phyloP scores from a whole-genome alignment of 2,797 vertebrate genomes.

The Cuniculus paca region DNA sequence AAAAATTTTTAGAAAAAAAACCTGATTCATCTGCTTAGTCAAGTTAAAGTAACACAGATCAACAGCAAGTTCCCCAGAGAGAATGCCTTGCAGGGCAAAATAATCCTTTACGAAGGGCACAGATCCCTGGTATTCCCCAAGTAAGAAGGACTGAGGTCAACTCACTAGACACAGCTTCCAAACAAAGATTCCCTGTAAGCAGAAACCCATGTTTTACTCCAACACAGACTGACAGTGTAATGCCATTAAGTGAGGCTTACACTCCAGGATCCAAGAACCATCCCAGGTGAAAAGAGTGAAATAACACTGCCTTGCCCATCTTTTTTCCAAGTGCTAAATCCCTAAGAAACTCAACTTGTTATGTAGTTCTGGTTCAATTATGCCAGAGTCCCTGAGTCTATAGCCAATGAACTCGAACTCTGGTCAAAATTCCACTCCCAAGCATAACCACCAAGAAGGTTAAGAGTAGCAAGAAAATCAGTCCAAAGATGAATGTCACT shows the following conservation, averaged over 20 bases:
- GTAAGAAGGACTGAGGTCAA: slow-evolving; percentile 5
- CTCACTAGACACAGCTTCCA: slow-evolving; percentile 29
- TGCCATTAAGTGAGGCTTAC: slow-evolving; percentile 1
- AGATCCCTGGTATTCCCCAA: not conserved
- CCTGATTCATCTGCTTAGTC: not conserved
- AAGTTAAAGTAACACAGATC: slow-evolving; percentile 56
- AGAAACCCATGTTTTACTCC: slow-evolving; percentile 2
- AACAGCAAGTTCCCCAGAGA: slow-evolving; percentile 56
- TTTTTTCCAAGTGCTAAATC: slow-evolving; percentile 51
- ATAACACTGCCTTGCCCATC: not conserved
- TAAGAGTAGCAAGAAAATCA: slow-evolving; percentile 42
- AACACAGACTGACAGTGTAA: not conserved
- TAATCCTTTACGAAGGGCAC: not conserved
- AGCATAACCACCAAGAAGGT: slow-evolving; percentile 30
- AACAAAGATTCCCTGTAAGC: slow-evolving; percentile 29
- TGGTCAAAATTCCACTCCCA: not conserved
- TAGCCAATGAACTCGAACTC: not conserved
- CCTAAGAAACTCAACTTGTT: slow-evolving; percentile 46
- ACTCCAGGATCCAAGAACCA: slow-evolving; percentile 38
- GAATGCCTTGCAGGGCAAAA: not conserved
- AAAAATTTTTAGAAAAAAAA: slow-evolving; percentile 35
- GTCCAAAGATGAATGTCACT: slow-evolving; percentile 31
- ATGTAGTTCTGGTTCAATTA: slow-evolving; percentile 55
- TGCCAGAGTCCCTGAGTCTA: not conserved
- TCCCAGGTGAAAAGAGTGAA: slow-evolving; percentile 42